Evolutionary conservation across 92 coral and sea anemone species (phyloP).

Genomic region (Desmophyllum pertusum): DNA sequence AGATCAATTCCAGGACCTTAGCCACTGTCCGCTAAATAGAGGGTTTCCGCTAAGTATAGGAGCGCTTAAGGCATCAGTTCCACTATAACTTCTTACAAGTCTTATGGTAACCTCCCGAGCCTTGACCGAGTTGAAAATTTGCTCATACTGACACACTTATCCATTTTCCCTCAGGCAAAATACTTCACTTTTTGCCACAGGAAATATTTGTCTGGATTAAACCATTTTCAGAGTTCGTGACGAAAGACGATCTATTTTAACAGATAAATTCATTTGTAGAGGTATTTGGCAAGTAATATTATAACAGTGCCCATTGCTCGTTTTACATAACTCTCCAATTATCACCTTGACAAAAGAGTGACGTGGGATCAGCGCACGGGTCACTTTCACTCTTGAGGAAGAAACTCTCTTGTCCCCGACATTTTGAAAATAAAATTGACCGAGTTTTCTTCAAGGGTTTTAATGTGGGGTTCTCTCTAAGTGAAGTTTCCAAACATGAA

Average conservation of each 20-base stretch:
- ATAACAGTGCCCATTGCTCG: conserved; percentile 6
- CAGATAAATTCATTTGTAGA: conserved; percentile 12
- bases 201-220: conserved; percentile 36
- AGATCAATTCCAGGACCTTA: neutral
- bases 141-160: neutral
- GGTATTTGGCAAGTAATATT: conserved; percentile 3
- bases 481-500: neutral
- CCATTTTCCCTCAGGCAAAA: conserved; percentile 18
- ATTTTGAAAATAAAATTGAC: neutral
- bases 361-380: neutral
- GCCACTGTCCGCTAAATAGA: neutral
- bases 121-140: neutral
- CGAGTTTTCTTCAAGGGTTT: neutral
- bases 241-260: conserved; percentile 35
- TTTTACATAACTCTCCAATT: conserved; percentile 41
- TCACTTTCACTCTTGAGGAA: neutral
- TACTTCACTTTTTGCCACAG: conserved; percentile 20
- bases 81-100: neutral
- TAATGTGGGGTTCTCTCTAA: neutral
- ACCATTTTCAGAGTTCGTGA: conserved; percentile 10
- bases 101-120: neutral
- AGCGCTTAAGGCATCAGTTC: conserved; percentile 11
- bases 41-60: conserved; percentile 20
- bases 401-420: neutral
- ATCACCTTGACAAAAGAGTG: conserved; percentile 15